Base-by-base conservation (phyloP, 2,113 vertebrate genomes). In the Oreochromis spilurus region DNA sequence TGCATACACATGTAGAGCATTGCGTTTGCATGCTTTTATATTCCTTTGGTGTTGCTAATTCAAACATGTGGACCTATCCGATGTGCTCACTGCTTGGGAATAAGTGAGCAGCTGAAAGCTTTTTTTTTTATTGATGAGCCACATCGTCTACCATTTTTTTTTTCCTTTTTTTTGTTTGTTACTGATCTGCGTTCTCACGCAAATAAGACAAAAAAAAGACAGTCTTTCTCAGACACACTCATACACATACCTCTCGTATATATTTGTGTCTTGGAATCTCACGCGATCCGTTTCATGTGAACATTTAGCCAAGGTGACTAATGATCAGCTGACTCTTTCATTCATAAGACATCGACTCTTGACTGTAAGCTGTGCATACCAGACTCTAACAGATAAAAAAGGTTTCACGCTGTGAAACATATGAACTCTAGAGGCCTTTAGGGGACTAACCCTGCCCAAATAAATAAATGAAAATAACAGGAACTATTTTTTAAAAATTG, bases 241-340 rank as follows among this genome's bases (percentile, higher is more conserved):
- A 89, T 55, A 67, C 92, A 84, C 84, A 62, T 2, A 48, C 53
- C 85, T 50, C 16, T 55, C 52, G n/a, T 87, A 83, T 93, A 50
- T 95, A 93, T 94, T 92, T 92, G 62, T 62, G 84, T 92, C 85
- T 50, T 57, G 19, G 43, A 88, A 83, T 93, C 90, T 84, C 94
- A 93, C 24, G 50, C 21, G n/a, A 88, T 77, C 5, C 45, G 54
- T 75, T 93, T 93, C 92, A 91, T 89, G 89, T 93, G 91, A 90
- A 62, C 82, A 54, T 89, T 93, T 91, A 91, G 84, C 86, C 34
- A 57, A 85, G 43, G 82, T 94, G 92, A 95, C 94, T 93, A 94
- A 95, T 45, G 43, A 86, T 88, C 96, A 95, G 92, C 94, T 95
- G 96, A 93, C 83, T 81, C 54, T 75, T 83, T 84, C 65, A 79